Evolutionary conservation across 2,113 vertebrate genomes (phyloP), one percentile per base, ranked within the genome.

Genomic region (Benitochromis conjunctus): DNA sequence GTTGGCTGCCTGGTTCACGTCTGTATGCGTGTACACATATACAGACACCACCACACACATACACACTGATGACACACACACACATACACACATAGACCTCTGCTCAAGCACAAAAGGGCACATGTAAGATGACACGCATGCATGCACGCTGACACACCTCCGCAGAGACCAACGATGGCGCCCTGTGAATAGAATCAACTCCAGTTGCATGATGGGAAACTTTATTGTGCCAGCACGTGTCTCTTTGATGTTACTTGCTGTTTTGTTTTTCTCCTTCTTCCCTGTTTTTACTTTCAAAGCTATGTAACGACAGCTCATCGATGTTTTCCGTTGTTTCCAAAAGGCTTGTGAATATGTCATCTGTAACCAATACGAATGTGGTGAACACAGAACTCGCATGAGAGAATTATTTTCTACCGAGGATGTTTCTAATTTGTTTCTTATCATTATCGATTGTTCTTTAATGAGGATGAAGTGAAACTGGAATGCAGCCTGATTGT

Each of bases 331-430:
- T 82, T 81, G 41, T 81, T 79, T 79, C 36, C 5, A 14, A 46
- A 90, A 82, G 36, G 93, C 94, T 94, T 96, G 95, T 95, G 92
- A 94, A 92, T 93, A 94, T 8, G 87, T 92, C 91, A 90, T 84
- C 89, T 90, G 93, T 95, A 92, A 92, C 81, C 84, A 93, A 90
- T 91, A 91, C 86, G 94, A 96, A 95, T 96, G 95, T 95, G 93
- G 93, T 93, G 92, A 92, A 93, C 91, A 94, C 94, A 89, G 83
- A 95, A 94, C 88, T 94, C 82, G 95, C 96, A 96, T 96, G 96
- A 95, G 92, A 94, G 94, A 92, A 94, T 95, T 95, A 92, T 97
- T 96, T 96, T 96, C 94, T 97, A 96, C 95, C 54, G n/a, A 94
- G 91, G 91, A 95, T 94, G 95, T 96, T 97, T 97, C 88, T 96